These are phyloP conservation scores for Arenicola marina DNA, from an alignment of 2,888 invertebrate genomes.

Conservation along the genomic window DNA sequence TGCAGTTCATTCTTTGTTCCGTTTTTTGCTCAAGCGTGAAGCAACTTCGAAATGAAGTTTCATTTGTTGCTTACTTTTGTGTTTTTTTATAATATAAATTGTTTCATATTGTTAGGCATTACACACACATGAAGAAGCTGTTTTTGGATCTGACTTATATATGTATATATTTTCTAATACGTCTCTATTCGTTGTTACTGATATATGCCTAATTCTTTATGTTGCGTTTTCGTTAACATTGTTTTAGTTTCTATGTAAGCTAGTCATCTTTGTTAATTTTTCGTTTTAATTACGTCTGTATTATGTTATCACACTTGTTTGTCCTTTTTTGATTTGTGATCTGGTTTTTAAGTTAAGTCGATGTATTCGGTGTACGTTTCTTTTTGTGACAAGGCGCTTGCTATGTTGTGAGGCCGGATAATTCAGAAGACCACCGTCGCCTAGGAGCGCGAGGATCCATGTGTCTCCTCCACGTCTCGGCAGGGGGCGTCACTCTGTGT, in stretches of 20 bases:
- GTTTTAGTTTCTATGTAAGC: neutral
- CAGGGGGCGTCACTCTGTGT: constrained; percentile 54
- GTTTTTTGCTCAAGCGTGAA: too few species aligned
- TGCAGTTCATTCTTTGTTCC: too few species aligned
- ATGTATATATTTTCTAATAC: too few species aligned
- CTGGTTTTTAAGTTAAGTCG: neutral
- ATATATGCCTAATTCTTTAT: too few species aligned
- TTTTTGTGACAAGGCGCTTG: constrained; percentile 40
- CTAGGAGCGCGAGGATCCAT: constrained; percentile 53
- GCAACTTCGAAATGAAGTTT: too few species aligned
- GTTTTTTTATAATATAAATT: too few species aligned
- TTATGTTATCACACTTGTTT: neutral
- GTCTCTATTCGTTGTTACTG: too few species aligned
- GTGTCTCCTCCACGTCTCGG: constrained; percentile 55
- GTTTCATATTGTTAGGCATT: too few species aligned
- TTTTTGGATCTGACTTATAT: too few species aligned
- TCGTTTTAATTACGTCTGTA: neutral
- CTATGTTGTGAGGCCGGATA: constrained; percentile 52
- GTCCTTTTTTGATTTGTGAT: neutral
- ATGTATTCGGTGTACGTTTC: neutral
- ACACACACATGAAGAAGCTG: too few species aligned
- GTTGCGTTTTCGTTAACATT: too few species aligned
- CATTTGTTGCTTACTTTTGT: too few species aligned
- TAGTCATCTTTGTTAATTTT: neutral
- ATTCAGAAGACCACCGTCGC: constrained; percentile 48